These are phyloP conservation scores for Neoitamus cyanurus DNA, from an alignment of 2,888 invertebrate genomes.

Conservation along the genomic window DNA sequence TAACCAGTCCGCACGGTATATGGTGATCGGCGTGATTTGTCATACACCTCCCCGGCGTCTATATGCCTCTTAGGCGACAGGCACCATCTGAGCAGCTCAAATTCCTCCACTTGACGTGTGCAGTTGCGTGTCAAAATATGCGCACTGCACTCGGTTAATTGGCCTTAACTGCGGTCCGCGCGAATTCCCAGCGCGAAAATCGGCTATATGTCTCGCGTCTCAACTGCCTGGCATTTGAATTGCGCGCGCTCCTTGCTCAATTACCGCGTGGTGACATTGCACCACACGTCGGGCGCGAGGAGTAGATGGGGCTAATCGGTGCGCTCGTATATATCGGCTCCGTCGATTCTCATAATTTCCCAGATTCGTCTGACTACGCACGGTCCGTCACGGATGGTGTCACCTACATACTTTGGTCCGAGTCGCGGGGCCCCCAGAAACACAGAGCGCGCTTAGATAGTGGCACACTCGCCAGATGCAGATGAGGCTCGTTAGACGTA, in stretches of 20 bases:
- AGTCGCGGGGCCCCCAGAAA: neutral
- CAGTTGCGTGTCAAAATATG: conserved; percentile 46
- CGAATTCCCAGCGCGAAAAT: neutral
- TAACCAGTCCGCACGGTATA: neutral
- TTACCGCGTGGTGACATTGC: neutral
- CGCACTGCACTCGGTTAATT: conserved; percentile 3
- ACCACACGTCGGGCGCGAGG: neutral
- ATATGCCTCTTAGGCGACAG: neutral
- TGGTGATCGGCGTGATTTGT: conserved; percentile 31
- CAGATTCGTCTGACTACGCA: neutral
- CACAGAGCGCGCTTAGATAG: neutral
- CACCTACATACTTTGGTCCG: conserved; percentile 36
- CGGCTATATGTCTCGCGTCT: neutral
- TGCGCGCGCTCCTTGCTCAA: conserved; percentile 19
- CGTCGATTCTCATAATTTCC: conserved; percentile 3
- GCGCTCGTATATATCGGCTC: neutral
- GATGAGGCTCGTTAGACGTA: conserved; percentile 35
- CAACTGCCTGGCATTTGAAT: neutral
- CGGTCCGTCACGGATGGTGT: conserved; percentile 28
- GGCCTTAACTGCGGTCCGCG: conserved; percentile 14
- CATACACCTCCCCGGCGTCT: conserved; percentile 13
- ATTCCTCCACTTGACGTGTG: conserved; percentile 40
- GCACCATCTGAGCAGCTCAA: neutral
- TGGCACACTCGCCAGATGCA: conserved; percentile 4
- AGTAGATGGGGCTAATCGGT: neutral